These are phyloP conservation scores for Eidolon helvum DNA, from an alignment of 2,113 vertebrate genomes.

Conservation along the genomic window DNA sequence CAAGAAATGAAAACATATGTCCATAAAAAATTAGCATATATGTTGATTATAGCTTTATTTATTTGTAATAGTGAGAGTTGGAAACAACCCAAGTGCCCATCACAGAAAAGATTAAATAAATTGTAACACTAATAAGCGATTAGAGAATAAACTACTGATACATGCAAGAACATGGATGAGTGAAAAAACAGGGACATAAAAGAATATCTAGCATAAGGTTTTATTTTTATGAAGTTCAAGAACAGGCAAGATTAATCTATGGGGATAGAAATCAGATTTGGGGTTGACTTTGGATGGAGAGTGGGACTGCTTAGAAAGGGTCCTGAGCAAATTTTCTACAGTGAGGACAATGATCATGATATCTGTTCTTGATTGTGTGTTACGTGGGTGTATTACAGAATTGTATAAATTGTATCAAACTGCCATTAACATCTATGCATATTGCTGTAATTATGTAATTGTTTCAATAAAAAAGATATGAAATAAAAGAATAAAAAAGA, in stretches of 20 bases:
- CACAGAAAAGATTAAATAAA: background rate
- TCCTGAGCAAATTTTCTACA: background rate
- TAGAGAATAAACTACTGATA: background rate
- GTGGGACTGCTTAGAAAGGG: background rate
- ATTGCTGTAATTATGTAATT: background rate
- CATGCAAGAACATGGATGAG: background rate
- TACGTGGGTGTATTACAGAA: background rate
- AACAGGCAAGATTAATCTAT: background rate
- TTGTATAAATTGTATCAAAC: background rate
- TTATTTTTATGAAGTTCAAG: background rate
- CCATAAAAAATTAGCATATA: background rate
- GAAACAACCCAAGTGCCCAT: background rate
- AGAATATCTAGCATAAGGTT: background rate
- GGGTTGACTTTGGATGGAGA: background rate
- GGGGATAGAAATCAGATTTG: background rate
- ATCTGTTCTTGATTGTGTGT: background rate
- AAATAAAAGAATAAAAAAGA: slow-evolving; percentile 4
- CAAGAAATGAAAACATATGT: background rate
- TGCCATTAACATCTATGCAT: background rate
- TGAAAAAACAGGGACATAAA: background rate
- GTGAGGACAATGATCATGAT: background rate
- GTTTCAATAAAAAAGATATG: background rate
- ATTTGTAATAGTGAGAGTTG: background rate
- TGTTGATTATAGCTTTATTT: background rate
- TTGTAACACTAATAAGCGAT: background rate